These are phyloP conservation scores for Oncorhynchus mykiss DNA, from an alignment of 2,113 vertebrate species.

Conservation along the genomic window DNA sequence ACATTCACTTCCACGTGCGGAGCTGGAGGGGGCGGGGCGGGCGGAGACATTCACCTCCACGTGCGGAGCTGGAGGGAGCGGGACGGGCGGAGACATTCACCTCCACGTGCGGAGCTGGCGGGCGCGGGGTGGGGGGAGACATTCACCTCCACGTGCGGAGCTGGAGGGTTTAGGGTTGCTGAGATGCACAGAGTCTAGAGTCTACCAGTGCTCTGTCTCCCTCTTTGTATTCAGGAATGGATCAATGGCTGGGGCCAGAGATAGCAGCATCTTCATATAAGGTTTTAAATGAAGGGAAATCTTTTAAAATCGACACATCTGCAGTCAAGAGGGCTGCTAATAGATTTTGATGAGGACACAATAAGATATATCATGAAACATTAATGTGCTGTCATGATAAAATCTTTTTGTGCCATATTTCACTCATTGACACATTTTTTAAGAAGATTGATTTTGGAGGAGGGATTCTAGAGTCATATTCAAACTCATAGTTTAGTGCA, in stretches of 20 bases:
- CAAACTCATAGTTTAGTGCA: neutral
- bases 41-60: too few relatives aligned
- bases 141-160: neutral
- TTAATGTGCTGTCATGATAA: constrained; percentile 39
- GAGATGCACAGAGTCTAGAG: neutral
- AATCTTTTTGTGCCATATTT: constrained; percentile 23
- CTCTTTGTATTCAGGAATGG: constrained; percentile 26
- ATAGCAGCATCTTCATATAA: constrained; percentile 25
- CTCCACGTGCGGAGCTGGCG: too few relatives aligned
- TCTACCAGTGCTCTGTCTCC: neutral
- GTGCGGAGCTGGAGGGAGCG: too few relatives aligned
- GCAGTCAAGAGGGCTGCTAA: constrained; percentile 25
- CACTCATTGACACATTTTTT: neutral
- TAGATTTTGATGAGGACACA: constrained; percentile 45
- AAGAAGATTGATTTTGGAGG: neutral
- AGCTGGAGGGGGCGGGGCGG: too few relatives aligned
- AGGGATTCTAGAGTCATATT: neutral
- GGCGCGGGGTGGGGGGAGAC: neutral
- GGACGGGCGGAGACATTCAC: too few relatives aligned
- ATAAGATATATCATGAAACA: constrained; percentile 52
- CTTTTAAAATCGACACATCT: constrained; percentile 52
- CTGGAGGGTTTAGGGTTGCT: constrained; percentile 1
- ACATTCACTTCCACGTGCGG: too few relatives aligned
- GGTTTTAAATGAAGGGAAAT: constrained; percentile 57
- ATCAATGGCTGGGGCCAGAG: constrained; percentile 42